Evolutionary conservation across 2,797 vertebrate species (phyloP), one percentile per base, ranked within the genome.

Genomic region (Enteromius mattozi): DNA sequence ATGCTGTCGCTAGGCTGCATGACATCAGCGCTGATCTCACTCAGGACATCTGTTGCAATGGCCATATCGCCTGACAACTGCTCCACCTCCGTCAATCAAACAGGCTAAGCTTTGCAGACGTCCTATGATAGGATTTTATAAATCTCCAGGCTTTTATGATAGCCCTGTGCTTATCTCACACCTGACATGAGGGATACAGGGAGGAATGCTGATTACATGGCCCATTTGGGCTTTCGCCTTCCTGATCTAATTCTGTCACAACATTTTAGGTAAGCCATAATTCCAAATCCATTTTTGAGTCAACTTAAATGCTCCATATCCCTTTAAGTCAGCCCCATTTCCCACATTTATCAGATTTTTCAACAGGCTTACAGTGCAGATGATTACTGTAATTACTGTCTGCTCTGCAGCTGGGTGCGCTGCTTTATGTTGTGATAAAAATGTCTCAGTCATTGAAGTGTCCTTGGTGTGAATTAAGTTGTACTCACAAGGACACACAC

Each of bases 191-290:
- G 66, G 70, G 76, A 79, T 42, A 72, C 68, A 68, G 37, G 69
- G 61, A 79, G 65, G 69, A 87, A 78, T 75, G 80, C 77, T 81
- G 82, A 87, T 82, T 84, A 82, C 85, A 63, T 78, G 82, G 66
- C 77, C 88, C 85, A 86, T 86, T 85, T 86, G 84, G 45, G 81
- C 61, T 83, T 47, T 86, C 61, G 86, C 42, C 68, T 85, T 85
- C 72, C 40, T 89, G 86, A 78, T 87, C 88, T 85, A 89, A 89
- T 85, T 86, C 86, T 49, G 88, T 89, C 86, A 86, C 82, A 85
- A 87, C 70, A 87, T 74, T 89, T 87, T 85, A 85, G 86, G 82
- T 69, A 80, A 83, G 80, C 86, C 86, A 87, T 82, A 51, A 89
- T 86, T 89, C 69, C 74, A 56, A 81, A 76, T 85, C 76, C 80